phyloP scores from a whole-genome alignment of 2,888 invertebrate species.

The Hoplodrina blanda region DNA sequence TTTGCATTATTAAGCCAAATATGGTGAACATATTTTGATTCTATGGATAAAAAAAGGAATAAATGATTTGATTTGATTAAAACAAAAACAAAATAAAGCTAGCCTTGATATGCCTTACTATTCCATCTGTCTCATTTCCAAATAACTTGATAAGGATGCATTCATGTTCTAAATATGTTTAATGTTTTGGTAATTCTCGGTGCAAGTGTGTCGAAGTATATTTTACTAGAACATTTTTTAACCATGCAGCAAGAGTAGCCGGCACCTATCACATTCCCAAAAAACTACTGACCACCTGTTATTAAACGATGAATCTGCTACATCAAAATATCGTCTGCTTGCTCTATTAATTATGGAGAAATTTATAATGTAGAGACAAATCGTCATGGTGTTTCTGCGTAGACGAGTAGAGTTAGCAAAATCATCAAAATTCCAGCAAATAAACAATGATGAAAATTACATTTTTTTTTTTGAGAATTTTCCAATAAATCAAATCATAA shows the following conservation, averaged over 20 bases:
- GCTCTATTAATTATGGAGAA: conserved; percentile 86
- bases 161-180: no score
- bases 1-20: conserved; percentile 17
- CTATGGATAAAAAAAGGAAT: no score
- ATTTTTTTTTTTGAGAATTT: background rate
- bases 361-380: conserved; percentile 86
- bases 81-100: no score
- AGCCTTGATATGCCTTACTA: no score
- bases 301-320: conserved; percentile 79
- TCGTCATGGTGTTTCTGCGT: conserved; percentile 74
- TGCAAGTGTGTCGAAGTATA: no score
- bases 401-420: conserved; percentile 72
- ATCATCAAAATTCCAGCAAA: conserved; percentile 20
- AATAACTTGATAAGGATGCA: no score
- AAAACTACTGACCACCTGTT: conserved; percentile 85
- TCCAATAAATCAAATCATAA: background rate
- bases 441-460: no score
- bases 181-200: no score
- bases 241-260: background rate
- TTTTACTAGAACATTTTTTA: background rate
- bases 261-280: conserved; percentile 30
- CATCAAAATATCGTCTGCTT: conserved; percentile 84
- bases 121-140: no score
- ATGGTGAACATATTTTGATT: background rate
- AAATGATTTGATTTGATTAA: no score